phyloP scores from a whole-genome alignment of 2,797 vertebrate species.

The Botia kubotai region DNA sequence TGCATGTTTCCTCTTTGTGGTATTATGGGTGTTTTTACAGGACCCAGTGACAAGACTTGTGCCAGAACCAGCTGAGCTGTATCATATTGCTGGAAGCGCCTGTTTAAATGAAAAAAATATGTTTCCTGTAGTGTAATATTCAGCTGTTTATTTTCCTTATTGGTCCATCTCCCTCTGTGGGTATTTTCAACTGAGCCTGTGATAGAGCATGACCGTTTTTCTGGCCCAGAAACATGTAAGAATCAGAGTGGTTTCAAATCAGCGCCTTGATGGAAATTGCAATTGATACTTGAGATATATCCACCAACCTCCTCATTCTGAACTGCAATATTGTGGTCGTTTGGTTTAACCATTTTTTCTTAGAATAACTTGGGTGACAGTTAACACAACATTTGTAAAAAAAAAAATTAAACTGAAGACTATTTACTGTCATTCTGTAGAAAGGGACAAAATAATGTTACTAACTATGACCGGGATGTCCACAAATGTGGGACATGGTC shows the following conservation, averaged over 20 bases:
- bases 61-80: conserved; percentile 58
- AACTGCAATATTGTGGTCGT: too few relatives aligned
- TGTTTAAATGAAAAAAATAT: conserved; percentile 70
- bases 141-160: conserved; percentile 77
- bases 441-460: too few relatives aligned
- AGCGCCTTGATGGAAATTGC: conserved; percentile 66
- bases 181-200: conserved; percentile 72
- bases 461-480: too few relatives aligned
- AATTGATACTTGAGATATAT: background rate
- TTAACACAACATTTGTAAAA: too few relatives aligned
- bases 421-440: too few relatives aligned
- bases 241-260: conserved; percentile 69
- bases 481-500: too few relatives aligned
- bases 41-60: conserved; percentile 49
- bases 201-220: conserved; percentile 38
- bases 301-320: background rate
- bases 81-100: conserved; percentile 62
- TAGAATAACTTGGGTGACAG: too few relatives aligned
- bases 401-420: too few relatives aligned
- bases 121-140: conserved; percentile 74
- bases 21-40: background rate
- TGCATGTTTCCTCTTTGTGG: conserved; percentile 3
- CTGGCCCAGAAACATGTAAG: conserved; percentile 71
- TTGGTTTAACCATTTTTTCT: too few relatives aligned
- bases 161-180: conserved; percentile 68